Evolutionary conservation across 2,797 vertebrate genomes (phyloP), one percentile per base, ranked within the genome.

Genomic region (Muraenolepis orangiensis): DNA sequence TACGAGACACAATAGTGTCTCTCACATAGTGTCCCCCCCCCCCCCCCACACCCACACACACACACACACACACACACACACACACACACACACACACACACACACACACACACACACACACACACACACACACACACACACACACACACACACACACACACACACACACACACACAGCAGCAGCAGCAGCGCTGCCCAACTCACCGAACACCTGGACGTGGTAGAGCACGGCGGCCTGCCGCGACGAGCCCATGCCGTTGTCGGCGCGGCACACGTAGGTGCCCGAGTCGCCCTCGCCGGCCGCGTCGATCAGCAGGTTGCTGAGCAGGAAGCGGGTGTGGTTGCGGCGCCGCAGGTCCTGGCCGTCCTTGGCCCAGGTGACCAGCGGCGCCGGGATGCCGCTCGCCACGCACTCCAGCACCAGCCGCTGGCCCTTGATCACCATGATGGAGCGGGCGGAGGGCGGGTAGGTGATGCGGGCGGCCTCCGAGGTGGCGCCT

Each of bases 121-220:
- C 38, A 40, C 38, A 40, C 38, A 40, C 38, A 40, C 38, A 40
- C 38, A 40, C 38, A 40, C 38, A 40, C 38, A 40, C 38, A 40
- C 13, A 40, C 38, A 40, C 13, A 38, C 8, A 8, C 40, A 6
- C 36, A 38, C 6, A 5, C 40, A 2, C 11, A 2, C 40, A 51
- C 18, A 42, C 12, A 46, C 42, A 46, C 42, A 46, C 42, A 46
- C 20, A 23, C 16, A 18, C 4, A 4, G 1, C 20, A 14, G 51
- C n/a, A n/a, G n/a, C n/a, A n/a, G n/a, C n/a, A n/a, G n/a, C n/a
- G n/a, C n/a, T n/a, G n/a, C n/a, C n/a, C n/a, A 2, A 91, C 96
- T 96, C 85, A 99, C 98, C 96, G 0, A 98, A 97, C 87, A 99
- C 97, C 79, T 99, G 98, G 2, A 99, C 98, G 0, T 95, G 94